Percentiles rank a stretch among this genome's conserved stretches.
Conservation (phyloP, 1,140 invertebrate genomes). For the Melitaea cinxia region DNA sequence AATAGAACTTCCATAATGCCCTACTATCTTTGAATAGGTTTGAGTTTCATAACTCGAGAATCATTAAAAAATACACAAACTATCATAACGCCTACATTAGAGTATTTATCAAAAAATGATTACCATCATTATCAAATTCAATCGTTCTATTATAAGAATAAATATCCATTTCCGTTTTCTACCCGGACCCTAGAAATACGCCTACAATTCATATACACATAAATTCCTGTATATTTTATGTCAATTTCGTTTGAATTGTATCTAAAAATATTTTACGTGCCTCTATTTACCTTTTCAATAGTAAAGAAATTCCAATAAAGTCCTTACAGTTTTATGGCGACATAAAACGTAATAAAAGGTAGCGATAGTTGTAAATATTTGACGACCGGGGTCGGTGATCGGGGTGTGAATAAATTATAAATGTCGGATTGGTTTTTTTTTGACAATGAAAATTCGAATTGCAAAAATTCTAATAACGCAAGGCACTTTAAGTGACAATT, state of each 20-base stretch:
- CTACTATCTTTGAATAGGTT: too few species aligned
- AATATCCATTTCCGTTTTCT: neutral
- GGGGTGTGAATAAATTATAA: constrained; percentile 1
- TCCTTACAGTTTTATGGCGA: constrained; percentile 2
- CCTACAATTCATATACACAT: neutral
- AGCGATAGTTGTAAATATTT: constrained; percentile 1
- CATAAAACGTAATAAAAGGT: neutral
- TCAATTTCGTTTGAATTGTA: neutral
- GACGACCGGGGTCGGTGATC: neutral
- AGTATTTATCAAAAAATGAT: too few species aligned
- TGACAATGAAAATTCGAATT: neutral
- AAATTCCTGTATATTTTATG: neutral
- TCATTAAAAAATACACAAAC: too few species aligned
- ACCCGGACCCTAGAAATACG: too few species aligned
- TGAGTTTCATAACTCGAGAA: too few species aligned
- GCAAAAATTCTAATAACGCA: neutral
- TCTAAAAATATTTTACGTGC: constrained; percentile 1
- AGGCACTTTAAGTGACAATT: too few species aligned
- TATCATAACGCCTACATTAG: too few species aligned
- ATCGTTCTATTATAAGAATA: too few species aligned
- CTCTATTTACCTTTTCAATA: neutral
- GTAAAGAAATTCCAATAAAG: constrained; percentile 6
- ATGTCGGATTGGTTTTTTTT: constrained; percentile 1
- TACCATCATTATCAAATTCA: too few species aligned
- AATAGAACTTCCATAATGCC: too few species aligned